These are phyloP conservation scores for Pristionchus japonicus DNA, from an alignment of 2,888 invertebrate genomes.

Conservation along the genomic window DNA sequence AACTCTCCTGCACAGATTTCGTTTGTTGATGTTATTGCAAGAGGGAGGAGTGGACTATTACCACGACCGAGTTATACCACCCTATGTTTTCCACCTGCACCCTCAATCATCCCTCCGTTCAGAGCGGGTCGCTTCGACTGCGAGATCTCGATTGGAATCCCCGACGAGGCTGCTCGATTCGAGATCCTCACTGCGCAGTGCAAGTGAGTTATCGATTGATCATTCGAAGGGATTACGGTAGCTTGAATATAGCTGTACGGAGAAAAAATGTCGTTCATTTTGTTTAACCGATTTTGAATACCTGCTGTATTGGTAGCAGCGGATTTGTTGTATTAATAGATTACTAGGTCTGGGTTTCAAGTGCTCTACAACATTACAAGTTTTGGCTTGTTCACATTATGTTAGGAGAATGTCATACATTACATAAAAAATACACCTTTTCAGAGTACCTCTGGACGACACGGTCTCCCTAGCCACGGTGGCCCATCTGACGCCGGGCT, in stretches of 20 bases:
- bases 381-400: neutral
- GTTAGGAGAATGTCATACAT: neutral
- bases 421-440: neutral
- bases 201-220: conserved; percentile 53
- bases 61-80: too few relatives aligned
- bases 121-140: conserved; percentile 80
- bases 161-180: conserved; percentile 85
- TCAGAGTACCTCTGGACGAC: conserved; percentile 81
- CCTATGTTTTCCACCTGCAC: neutral
- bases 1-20: neutral
- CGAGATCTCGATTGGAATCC: conserved; percentile 93
- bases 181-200: conserved; percentile 70
- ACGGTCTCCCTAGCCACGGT: conserved; percentile 84
- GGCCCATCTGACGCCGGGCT: conserved; percentile 92
- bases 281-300: too few relatives aligned
- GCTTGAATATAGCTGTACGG: too few relatives aligned
- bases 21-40: neutral
- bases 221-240: neutral
- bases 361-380: neutral
- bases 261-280: neutral
- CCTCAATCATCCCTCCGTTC: neutral
- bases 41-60: too few relatives aligned
- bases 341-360: neutral
- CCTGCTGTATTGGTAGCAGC: too few relatives aligned
- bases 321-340: neutral